Evolutionary conservation across 2,888 invertebrate genomes (phyloP), one percentile per base, ranked within the genome.

Genomic region (Drymonia ruficornis): DNA sequence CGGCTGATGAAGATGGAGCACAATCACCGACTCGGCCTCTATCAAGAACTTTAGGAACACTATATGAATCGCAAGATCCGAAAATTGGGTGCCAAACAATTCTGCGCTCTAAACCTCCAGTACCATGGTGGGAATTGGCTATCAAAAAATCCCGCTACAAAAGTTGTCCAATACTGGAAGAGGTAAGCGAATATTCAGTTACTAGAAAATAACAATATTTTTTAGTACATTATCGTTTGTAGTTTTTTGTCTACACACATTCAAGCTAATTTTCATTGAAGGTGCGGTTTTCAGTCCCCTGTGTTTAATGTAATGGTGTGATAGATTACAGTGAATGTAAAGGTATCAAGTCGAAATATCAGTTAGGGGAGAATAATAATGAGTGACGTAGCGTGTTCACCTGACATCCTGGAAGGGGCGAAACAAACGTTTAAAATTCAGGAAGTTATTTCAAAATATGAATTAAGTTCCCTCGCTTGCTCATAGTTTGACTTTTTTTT

Each of bases 111-210:
- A 95, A 95, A 72, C 96, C 96, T 31, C 94, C 95, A 55, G 94
- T 97, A 61, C 97, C 97, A 0, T 97, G 97, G 97, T 97, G 97
- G 95, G 97, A 97, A 86, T 86, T 97, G 71, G 97, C 97, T 42
- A 96, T 96, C 49, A 94, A 95, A 70, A 95, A 96, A 66, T 95
- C 95, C 72, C 95, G 97, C 63, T 96, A 97, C 67, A 94, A 96
- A 74, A 97, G 97, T 74, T 97, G 97, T 83, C 97, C 97, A 47
- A 95, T 96, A 62, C 93, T 97, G 65, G 95, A 96, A 93, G 94
- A 95, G 88, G 90, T 93, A 82, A 83, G 91, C 72, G 1, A 38
- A 38, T 15, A 38, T 38, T 38, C 2, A 38, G 15, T n/a, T 38
- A n/a, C n/a, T 15, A 6, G 13, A 15, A 38, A 15, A n/a, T n/a